A percentile compares a stretch with the other conserved stretches of the same genome.
These are phyloP conservation scores for Resseliella maxima DNA, from an alignment of 2,888 invertebrate species.

Conservation along the genomic window DNA sequence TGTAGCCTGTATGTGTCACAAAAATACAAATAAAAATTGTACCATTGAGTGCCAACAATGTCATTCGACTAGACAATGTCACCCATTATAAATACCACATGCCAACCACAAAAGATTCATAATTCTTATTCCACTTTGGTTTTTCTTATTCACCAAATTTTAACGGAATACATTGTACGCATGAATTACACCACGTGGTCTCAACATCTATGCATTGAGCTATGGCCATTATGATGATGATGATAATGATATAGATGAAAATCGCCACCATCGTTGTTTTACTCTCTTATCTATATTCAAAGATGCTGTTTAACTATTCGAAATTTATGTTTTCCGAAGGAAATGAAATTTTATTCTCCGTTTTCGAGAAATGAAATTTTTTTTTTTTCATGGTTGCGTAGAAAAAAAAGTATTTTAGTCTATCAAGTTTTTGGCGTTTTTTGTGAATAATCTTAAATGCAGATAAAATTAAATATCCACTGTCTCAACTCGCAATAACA, in stretches of 20 bases:
- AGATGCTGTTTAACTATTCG: constrained; percentile 15
- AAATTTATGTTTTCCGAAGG: constrained; percentile 32
- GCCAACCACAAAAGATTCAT: constrained; percentile 43
- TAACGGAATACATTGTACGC: background rate
- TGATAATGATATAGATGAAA: background rate
- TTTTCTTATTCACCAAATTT: background rate
- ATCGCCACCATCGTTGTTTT: background rate
- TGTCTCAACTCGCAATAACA: no score
- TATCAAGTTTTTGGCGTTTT: no score
- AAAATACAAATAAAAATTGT: background rate
- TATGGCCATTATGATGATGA: background rate
- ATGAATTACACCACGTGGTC: constrained; percentile 30
- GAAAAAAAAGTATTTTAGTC: no score
- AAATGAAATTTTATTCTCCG: no score
- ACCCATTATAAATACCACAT: constrained; percentile 41
- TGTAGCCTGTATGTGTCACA: background rate
- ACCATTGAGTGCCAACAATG: constrained; percentile 3
- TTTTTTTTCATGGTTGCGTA: background rate
- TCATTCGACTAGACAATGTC: constrained; percentile 33
- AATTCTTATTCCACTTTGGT: constrained; percentile 38
- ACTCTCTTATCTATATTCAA: background rate
- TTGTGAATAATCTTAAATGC: no score
- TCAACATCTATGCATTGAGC: background rate
- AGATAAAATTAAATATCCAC: no score
- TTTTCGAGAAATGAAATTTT: background rate